A percentile compares a stretch with the other conserved stretches of the same genome.
Conservation (phyloP, 2,113 vertebrate genomes). For the Ciconia maguari region DNA sequence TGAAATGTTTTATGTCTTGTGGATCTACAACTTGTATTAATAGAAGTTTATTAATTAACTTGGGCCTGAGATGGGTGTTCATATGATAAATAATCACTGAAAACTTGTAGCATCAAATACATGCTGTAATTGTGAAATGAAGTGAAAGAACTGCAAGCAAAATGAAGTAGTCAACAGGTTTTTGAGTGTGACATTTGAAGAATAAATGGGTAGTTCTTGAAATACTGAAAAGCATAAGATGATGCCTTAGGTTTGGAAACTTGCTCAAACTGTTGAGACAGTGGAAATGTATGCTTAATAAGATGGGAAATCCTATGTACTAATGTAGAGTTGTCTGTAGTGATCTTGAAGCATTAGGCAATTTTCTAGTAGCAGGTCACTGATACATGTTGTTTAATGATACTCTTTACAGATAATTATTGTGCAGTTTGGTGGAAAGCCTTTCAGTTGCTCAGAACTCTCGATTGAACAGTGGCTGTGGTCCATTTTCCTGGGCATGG, state of each 20-base stretch:
- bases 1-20: not conserved
- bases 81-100: not conserved
- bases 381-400: not conserved
- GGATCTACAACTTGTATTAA: not conserved
- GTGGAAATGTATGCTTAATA: not conserved
- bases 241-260: not conserved
- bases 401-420: slow-evolving; percentile 85
- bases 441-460: slow-evolving; percentile 94
- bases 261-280: not conserved
- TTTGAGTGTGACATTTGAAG: not conserved
- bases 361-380: not conserved
- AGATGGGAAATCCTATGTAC: not conserved
- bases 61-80: not conserved
- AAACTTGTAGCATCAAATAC: not conserved
- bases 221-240: not conserved
- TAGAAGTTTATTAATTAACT: not conserved
- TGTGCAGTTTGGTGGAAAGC: slow-evolving; percentile 97
- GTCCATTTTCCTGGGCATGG: slow-evolving; percentile 96
- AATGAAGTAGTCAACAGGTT: not conserved
- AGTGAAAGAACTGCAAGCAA: not conserved
- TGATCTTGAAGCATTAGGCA: not conserved
- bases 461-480: slow-evolving; percentile 95
- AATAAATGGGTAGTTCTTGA: not conserved
- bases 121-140: not conserved
- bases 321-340: not conserved